Evolutionary conservation across 2,797 vertebrate genomes (phyloP).

Genomic region (Poeciliopsis infans): DNA sequence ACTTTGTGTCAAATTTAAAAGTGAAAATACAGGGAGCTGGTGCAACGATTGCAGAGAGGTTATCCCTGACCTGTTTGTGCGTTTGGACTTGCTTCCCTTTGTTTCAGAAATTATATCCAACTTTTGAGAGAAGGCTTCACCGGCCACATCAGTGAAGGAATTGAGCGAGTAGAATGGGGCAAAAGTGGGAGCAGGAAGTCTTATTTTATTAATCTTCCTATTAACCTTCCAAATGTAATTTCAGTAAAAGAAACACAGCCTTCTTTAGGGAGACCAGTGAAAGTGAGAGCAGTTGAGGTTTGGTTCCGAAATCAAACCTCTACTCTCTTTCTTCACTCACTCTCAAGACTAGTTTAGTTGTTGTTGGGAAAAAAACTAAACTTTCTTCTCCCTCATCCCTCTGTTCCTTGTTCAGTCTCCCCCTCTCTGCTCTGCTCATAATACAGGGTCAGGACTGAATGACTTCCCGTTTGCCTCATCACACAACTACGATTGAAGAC

Average conservation of each 20-base stretch:
- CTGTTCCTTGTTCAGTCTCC: slow-evolving; percentile 18
- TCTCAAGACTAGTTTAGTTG: slow-evolving; percentile 29
- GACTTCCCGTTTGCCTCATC: slow-evolving; percentile 13
- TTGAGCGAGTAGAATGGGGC: not conserved
- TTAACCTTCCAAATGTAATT: slow-evolving; percentile 28
- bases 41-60: slow-evolving; percentile 7
- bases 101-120: slow-evolving; percentile 16
- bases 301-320: slow-evolving; percentile 55
- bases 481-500: slow-evolving; percentile 9
- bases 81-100: slow-evolving; percentile 9
- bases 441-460: slow-evolving; percentile 7
- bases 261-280: slow-evolving; percentile 45
- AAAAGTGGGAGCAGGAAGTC: slow-evolving; percentile 10
- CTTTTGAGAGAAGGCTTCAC: slow-evolving; percentile 40
- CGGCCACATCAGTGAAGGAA: slow-evolving; percentile 45
- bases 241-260: slow-evolving; percentile 11
- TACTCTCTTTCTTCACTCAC: slow-evolving; percentile 24
- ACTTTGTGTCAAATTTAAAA: slow-evolving; percentile 11
- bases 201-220: slow-evolving; percentile 20
- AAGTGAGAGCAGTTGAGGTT: slow-evolving; percentile 25
- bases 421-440: slow-evolving; percentile 31
- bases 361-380: slow-evolving; percentile 33
- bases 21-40: slow-evolving; percentile 27
- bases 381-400: slow-evolving; percentile 47
- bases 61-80: not conserved